Base-by-base conservation (phyloP, 2,888 invertebrate genomes). In the Globia sparganii region DNA sequence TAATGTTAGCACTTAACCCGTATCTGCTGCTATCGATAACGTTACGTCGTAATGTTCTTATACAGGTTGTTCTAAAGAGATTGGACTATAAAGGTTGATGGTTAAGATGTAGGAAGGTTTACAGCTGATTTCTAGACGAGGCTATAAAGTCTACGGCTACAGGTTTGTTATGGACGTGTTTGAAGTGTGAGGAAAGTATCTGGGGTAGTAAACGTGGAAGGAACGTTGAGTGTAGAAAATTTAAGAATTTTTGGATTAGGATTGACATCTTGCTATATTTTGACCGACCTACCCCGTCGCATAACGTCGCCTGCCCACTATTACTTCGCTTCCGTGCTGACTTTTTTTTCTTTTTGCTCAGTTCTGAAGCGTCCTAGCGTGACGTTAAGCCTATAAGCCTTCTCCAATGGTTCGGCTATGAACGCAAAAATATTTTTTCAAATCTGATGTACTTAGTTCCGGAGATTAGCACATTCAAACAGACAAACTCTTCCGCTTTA, bases 1-100 rank as follows among this genome's bases (percentile, higher is more conserved):
- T 86, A 84, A 84, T 72, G 86, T 72, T 59, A 59, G 69, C 66
- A 79, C 80, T 84, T 84, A 86, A 84, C 84, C 84, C 56, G 83
- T 83, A 83, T 83, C 74, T 75, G 65, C 37, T 59, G 70, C 72
- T 72, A 84, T 84, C 72, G 79, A 78, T 84, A 86, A 75, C 62
- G 43, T 37, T 37, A 37, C 37, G 37, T 9, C 37, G 37, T 75
- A 61, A 70, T 62, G 71, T 73, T 72, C 64, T 37, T 82, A 58
- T 34, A 77, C 37, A 66, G 73, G 68, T 62, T 77, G 43, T 64
- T 82, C 34, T 58, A 49, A 73, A 82, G 43, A 64, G 77, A 81
- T 85, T 67, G 64, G 28, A 49, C 25, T 56, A n/a, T 68, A 56
- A 43, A 64, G 62, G n/a, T 15, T 74, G 84, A 58, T 74, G 66